A percentile compares a stretch with the other conserved stretches of the same genome.
Conservation (phyloP, 2,888 invertebrate genomes). For the Cheiracanthium punctorium region DNA sequence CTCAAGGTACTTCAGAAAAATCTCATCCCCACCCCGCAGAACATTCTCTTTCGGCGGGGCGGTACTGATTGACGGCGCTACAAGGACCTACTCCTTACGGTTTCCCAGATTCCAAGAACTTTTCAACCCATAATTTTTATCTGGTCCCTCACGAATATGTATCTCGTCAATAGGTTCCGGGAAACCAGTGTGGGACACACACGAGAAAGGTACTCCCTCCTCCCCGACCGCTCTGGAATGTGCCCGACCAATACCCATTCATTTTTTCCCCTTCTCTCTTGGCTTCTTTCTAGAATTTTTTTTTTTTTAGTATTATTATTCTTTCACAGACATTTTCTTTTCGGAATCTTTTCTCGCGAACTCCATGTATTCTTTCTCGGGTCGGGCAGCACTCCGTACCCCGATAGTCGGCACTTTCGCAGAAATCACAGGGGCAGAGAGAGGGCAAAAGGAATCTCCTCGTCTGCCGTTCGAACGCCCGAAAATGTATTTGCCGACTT, state of each 20-base stretch:
- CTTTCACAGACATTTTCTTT: not conserved
- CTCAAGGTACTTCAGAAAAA: no score
- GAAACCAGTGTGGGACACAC: constrained; percentile 8
- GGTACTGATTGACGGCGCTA: no score
- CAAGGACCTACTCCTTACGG: no score
- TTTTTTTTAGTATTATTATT: not conserved
- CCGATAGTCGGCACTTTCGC: not conserved
- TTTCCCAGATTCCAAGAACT: no score
- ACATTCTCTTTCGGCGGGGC: no score
- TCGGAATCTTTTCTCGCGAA: not conserved
- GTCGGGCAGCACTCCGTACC: not conserved
- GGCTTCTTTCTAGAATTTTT: not conserved
- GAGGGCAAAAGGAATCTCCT: not conserved
- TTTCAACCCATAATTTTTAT: no score
- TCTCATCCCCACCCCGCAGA: no score
- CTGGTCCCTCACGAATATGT: not conserved
- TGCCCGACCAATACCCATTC: constrained; percentile 11
- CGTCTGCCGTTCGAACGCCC: not conserved
- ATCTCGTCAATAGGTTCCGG: not conserved
- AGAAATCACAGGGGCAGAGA: not conserved
- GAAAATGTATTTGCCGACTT: not conserved
- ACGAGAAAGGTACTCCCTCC: not conserved
- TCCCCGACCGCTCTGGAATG: constrained; percentile 10
- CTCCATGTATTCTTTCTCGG: not conserved
- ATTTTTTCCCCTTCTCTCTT: not conserved